These are phyloP conservation scores for Rhabdomys dilectus DNA, from an alignment of 2,113 vertebrate genomes.

Conservation along the genomic window DNA sequence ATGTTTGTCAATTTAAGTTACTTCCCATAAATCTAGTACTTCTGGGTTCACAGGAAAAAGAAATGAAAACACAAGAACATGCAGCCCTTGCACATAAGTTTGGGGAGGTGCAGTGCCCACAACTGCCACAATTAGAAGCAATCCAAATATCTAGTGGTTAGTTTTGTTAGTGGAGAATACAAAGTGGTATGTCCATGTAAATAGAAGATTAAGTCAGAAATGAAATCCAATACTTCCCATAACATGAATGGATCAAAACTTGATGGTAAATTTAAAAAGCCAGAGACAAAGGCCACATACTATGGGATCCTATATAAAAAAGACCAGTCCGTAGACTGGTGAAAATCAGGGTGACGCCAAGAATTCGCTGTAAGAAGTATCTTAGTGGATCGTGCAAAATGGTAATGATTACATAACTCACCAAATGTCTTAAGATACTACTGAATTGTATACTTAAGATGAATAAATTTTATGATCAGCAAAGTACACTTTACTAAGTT, in stretches of 20 bases:
- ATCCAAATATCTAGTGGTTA: not conserved
- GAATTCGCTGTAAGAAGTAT: not conserved
- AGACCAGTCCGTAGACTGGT: not conserved
- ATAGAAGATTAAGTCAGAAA: not conserved
- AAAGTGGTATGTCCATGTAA: not conserved
- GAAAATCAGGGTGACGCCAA: not conserved
- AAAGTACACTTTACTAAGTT: constrained; percentile 6
- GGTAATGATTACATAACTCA: not conserved
- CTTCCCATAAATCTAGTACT: not conserved
- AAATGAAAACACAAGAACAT: not conserved
- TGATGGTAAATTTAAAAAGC: not conserved
- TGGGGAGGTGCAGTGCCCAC: not conserved
- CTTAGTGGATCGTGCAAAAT: not conserved
- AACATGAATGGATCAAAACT: not conserved
- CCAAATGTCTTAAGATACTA: not conserved
- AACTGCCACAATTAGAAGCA: not conserved
- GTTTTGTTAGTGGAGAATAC: not conserved
- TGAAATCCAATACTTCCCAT: not conserved
- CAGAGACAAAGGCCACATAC: not conserved
- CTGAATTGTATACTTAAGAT: not conserved
- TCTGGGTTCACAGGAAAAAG: not conserved
- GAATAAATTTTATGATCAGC: not conserved
- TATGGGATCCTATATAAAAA: not conserved
- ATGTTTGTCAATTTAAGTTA: not conserved
- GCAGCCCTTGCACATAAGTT: not conserved